Conservation (phyloP, 1,140 invertebrate species). For the Drosophila repleta region DNA sequence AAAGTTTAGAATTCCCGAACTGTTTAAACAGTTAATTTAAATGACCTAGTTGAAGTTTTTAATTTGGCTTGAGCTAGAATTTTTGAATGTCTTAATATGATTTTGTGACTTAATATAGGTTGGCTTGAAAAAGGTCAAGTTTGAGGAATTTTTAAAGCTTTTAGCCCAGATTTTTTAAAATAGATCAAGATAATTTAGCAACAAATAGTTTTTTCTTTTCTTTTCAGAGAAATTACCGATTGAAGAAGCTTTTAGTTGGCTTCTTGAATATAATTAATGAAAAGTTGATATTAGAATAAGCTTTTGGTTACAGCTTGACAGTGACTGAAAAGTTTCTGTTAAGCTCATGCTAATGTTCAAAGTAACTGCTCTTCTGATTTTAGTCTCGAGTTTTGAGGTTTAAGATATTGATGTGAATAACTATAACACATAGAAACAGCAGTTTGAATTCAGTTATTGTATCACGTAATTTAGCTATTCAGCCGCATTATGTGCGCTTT, state of each 20-base stretch:
- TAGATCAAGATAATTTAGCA: not conserved
- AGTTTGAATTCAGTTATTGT: slow-evolving; percentile 5
- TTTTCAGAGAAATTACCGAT: not conserved
- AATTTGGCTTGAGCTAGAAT: not conserved
- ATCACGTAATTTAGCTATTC: slow-evolving; percentile 5
- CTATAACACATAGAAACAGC: slow-evolving; percentile 14
- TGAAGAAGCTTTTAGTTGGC: too few relatives aligned
- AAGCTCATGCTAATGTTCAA: too few relatives aligned
- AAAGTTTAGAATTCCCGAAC: not conserved
- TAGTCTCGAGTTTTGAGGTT: too few relatives aligned
- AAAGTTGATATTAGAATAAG: not conserved
- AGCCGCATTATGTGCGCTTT: slow-evolving; percentile 19
- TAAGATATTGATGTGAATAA: too few relatives aligned
- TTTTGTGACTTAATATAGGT: not conserved
- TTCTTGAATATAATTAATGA: too few relatives aligned
- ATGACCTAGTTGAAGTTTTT: not conserved
- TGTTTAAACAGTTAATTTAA: not conserved
- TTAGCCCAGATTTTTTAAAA: not conserved
- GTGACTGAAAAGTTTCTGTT: too few relatives aligned
- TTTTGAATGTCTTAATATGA: not conserved
- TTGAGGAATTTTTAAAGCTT: not conserved
- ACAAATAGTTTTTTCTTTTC: not conserved
- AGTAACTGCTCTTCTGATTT: too few relatives aligned
- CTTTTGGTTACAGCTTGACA: too few relatives aligned
- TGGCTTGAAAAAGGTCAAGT: not conserved